phyloP scores from a whole-genome alignment of 2,797 vertebrate species.

The Lutjanus argentimaculatus region DNA sequence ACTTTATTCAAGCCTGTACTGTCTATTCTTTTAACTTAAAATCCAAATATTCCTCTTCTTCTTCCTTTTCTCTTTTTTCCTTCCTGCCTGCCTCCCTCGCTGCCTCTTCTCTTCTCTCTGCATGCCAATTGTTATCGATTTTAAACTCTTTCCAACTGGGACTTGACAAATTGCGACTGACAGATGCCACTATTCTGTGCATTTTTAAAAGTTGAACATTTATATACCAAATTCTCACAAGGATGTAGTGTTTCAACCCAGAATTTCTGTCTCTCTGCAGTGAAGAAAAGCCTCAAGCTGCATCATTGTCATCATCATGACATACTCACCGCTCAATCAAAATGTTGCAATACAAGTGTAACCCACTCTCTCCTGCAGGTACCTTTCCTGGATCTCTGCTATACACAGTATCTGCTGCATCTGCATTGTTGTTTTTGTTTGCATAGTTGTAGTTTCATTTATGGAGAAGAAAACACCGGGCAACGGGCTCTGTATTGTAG shows the following conservation, averaged over 20 bases:
- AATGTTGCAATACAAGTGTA: conserved; percentile 59
- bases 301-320: conserved; percentile 39
- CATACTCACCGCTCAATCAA: conserved; percentile 45
- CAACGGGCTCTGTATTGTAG: conserved; percentile 21
- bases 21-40: conserved; percentile 26
- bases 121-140: conserved; percentile 51
- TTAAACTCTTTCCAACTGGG: conserved; percentile 37
- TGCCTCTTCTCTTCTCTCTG: conserved; percentile 21
- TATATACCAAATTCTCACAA: conserved; percentile 19
- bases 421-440: conserved; percentile 9
- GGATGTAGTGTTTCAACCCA: conserved; percentile 13
- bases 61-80: background rate
- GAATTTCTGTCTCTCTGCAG: conserved; percentile 10
- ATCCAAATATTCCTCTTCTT: conserved; percentile 22
- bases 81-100: background rate
- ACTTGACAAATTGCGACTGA: conserved; percentile 45
- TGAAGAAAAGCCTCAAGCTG: conserved; percentile 34
- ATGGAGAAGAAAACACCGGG: conserved; percentile 32
- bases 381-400: background rate
- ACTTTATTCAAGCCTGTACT: conserved; percentile 20
- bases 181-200: conserved; percentile 43
- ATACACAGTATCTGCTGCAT: conserved; percentile 1
- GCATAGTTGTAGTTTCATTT: background rate
- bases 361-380: conserved; percentile 35
- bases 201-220: conserved; percentile 43